phyloP scores from a whole-genome alignment of 2,797 vertebrate species.

The Danionella dracula region DNA sequence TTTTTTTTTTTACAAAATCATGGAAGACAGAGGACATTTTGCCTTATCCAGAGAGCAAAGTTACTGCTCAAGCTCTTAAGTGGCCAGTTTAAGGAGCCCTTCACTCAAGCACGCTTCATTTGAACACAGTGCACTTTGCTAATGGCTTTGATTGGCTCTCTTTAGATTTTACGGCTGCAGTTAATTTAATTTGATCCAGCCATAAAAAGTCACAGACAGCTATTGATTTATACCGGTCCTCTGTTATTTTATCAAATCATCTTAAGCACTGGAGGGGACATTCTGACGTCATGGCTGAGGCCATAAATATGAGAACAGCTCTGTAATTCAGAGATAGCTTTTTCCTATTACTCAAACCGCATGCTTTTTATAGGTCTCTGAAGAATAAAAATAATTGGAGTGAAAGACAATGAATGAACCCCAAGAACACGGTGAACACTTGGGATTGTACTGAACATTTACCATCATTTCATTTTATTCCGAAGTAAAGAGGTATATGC shows the following conservation, averaged over 20 bases:
- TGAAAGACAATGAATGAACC: too few species aligned
- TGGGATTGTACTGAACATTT: too few species aligned
- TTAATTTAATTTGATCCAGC: conserved; percentile 71
- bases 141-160: conserved; percentile 56
- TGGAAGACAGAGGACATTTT: background rate
- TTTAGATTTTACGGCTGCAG: conserved; percentile 61
- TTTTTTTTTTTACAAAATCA: background rate
- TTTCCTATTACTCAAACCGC: conserved; percentile 20
- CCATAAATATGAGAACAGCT: conserved; percentile 20
- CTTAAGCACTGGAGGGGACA: conserved; percentile 33
- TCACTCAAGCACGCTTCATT: conserved; percentile 38
- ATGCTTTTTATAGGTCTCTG: too few species aligned
- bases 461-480: too few species aligned
- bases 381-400: too few species aligned
- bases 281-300: conserved; percentile 9
- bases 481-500: too few species aligned
- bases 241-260: conserved; percentile 55
- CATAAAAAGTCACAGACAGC: conserved; percentile 54
- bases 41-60: background rate
- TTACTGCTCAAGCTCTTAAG: conserved; percentile 10
- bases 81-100: conserved; percentile 34
- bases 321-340: conserved; percentile 16
- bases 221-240: conserved; percentile 57
- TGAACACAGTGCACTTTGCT: conserved; percentile 50
- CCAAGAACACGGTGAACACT: too few species aligned